Conservation (phyloP, 2,113 vertebrate genomes). For the Pogonocichla stellata region DNA sequence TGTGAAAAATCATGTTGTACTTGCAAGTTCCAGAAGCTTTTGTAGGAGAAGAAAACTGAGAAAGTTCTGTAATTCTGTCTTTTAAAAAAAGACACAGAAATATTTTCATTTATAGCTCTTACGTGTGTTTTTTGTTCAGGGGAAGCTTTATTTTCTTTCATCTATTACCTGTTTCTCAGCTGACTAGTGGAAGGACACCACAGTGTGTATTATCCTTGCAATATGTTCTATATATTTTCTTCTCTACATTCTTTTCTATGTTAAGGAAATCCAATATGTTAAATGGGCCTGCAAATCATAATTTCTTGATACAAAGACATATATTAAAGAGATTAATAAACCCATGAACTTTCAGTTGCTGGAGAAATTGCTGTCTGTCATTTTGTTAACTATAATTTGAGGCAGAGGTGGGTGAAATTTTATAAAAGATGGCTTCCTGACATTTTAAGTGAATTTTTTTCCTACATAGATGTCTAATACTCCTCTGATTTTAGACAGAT, state of each 20-base stretch:
- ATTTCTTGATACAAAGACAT: background rate
- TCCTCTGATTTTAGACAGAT: background rate
- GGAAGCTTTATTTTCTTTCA: background rate
- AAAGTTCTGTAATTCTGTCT: background rate
- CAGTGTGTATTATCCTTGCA: background rate
- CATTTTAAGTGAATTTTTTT: background rate
- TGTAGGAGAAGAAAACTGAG: background rate
- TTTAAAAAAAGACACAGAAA: background rate
- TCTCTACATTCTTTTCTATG: background rate
- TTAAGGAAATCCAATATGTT: background rate
- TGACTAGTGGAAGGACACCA: background rate
- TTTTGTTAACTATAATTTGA: background rate
- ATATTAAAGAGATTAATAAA: background rate
- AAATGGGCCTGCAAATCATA: background rate
- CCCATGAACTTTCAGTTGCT: background rate
- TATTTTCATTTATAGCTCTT: background rate
- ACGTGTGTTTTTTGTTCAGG: background rate
- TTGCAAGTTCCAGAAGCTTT: background rate
- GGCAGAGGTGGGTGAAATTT: background rate
- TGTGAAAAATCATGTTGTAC: background rate
- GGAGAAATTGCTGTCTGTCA: background rate
- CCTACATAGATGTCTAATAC: background rate
- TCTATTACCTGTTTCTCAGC: background rate
- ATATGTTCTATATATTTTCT: background rate
- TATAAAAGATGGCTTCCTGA: background rate